Evolutionary conservation across 2,113 vertebrate species (phyloP).

Genomic region (Cottus gobio): DNA sequence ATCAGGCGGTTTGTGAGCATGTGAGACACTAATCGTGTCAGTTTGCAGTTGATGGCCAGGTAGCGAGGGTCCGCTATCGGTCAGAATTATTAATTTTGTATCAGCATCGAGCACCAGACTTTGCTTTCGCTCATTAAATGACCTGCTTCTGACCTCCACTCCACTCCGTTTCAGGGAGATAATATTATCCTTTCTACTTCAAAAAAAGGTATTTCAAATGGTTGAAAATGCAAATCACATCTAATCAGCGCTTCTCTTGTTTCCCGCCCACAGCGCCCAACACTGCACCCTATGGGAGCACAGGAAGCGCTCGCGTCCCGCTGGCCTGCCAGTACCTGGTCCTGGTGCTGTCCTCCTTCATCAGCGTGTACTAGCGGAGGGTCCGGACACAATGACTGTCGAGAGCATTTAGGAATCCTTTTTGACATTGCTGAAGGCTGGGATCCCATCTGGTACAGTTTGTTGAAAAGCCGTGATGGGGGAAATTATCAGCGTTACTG

Average conservation of each 20-base stretch:
- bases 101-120: not conserved
- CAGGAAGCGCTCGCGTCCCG: conserved; percentile 89
- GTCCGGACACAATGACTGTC: conserved; percentile 91
- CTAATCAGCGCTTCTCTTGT: conserved; percentile 74
- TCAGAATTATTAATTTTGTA: not conserved
- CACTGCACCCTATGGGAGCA: conserved; percentile 95
- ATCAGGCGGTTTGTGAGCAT: not conserved
- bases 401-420: conserved; percentile 93
- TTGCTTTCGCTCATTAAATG: not conserved
- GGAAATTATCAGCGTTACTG: conserved; percentile 91
- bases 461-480: conserved; percentile 89
- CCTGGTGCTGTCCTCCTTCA: conserved; percentile 93
- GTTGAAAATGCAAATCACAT: conserved; percentile 67
- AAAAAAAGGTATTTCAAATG: not conserved
- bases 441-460: conserved; percentile 94
- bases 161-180: not conserved
- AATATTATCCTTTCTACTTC: not conserved
- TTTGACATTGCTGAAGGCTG: conserved; percentile 91
- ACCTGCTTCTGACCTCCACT: too few species aligned
- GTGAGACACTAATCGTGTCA: not conserved
- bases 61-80: not conserved
- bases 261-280: conserved; percentile 91
- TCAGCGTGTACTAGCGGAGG: conserved; percentile 94
- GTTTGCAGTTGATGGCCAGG: not conserved
- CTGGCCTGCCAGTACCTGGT: conserved; percentile 95